Evolutionary conservation across 2,888 invertebrate species (phyloP).

Genomic region (Apamea sordens): DNA sequence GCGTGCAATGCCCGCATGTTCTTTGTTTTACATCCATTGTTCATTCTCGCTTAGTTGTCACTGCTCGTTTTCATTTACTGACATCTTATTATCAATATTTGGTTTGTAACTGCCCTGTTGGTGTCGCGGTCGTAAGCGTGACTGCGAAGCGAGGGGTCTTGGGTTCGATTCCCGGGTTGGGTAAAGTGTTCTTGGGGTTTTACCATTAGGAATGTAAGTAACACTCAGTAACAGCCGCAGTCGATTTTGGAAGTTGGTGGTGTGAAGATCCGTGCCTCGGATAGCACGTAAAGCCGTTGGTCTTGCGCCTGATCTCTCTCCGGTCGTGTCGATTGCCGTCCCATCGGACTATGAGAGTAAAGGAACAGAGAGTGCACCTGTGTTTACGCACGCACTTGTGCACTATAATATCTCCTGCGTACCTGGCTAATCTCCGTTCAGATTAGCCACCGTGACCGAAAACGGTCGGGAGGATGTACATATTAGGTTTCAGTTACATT

Average conservation of each 20-base stretch:
- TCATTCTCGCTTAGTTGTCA: slow-evolving; percentile 21
- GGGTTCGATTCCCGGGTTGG: not conserved
- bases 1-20: slow-evolving; percentile 56
- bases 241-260: not conserved
- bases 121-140: not conserved
- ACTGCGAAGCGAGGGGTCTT: not conserved
- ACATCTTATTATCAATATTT: not conserved
- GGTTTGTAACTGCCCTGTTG: not conserved
- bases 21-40: slow-evolving; percentile 54
- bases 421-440: too few relatives aligned
- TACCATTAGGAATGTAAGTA: not conserved
- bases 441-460: too few relatives aligned
- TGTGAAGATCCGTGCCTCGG: not conserved
- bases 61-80: not conserved
- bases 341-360: not conserved
- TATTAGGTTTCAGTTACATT: not conserved
- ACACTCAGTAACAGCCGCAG: not conserved
- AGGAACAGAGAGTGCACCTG: too few relatives aligned
- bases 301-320: too few relatives aligned
- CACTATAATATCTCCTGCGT: too few relatives aligned
- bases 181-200: not conserved
- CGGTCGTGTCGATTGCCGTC: not conserved
- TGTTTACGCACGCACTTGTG: too few relatives aligned
- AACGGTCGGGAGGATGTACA: too few relatives aligned
- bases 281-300: too few relatives aligned